Conservation (phyloP, 2,113 vertebrate genomes). For the Apodemus speciosus region DNA sequence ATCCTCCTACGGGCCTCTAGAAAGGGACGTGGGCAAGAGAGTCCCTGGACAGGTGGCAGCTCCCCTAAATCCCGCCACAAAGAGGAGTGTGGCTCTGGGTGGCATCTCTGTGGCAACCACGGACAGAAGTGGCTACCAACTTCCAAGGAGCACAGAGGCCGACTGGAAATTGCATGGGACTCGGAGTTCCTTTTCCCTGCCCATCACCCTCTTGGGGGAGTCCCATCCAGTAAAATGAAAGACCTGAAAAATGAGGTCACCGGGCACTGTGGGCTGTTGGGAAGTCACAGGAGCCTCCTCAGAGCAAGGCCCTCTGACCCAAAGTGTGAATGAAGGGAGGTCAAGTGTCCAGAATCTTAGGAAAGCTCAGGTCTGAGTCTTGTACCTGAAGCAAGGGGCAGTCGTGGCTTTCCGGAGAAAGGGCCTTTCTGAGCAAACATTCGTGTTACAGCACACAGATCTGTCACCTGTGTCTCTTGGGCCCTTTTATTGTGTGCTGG, state of each 20-base stretch:
- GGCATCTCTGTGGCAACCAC: background rate
- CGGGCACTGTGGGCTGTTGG: slow-evolving; percentile 1
- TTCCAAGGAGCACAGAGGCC: background rate
- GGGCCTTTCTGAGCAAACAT: background rate
- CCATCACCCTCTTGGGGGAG: background rate
- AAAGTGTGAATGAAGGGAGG: background rate
- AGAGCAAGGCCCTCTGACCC: background rate
- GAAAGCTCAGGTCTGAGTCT: background rate
- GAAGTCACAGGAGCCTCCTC: background rate
- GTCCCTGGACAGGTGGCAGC: background rate
- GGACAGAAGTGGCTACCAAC: background rate
- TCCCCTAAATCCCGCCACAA: background rate
- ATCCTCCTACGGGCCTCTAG: background rate
- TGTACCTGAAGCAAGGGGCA: background rate
- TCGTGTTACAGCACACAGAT: background rate
- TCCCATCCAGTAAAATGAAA: slow-evolving; percentile 50
- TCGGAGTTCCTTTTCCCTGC: background rate
- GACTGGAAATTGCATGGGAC: too few species aligned
- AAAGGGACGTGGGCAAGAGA: too few species aligned
- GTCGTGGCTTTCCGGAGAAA: background rate
- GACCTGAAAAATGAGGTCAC: slow-evolving; percentile 62
- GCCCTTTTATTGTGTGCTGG: background rate
- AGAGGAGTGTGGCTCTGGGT: background rate
- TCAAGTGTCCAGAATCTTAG: background rate
- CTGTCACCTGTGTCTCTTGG: too few species aligned